A percentile compares a stretch with the other conserved stretches of the same genome.
Evolutionary conservation across 2,113 vertebrate species (phyloP).

Genomic region (Upupa epops): DNA sequence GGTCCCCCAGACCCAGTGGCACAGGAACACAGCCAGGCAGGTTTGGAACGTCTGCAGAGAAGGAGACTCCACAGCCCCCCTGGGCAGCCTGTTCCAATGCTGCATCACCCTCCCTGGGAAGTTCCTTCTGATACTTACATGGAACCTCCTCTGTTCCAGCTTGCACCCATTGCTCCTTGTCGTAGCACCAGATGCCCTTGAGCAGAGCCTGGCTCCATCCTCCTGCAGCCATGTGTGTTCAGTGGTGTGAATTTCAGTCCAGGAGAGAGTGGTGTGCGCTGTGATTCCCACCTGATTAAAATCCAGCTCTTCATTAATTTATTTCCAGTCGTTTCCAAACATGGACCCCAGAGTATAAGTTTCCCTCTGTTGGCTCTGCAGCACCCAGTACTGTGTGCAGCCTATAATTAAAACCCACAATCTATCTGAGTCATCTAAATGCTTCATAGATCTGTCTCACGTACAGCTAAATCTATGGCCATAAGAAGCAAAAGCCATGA

Average conservation of each 20-base stretch:
- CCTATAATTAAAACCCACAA: neutral
- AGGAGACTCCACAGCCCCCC: too few species aligned
- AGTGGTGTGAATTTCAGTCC: neutral
- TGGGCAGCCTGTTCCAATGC: too few species aligned
- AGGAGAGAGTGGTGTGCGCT: neutral
- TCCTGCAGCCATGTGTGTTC: neutral
- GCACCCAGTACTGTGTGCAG: neutral
- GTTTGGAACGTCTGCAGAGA: too few species aligned
- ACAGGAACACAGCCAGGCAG: too few species aligned
- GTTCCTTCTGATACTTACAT: too few species aligned
- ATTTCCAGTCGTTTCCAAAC: neutral
- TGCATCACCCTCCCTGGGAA: too few species aligned
- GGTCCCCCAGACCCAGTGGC: too few species aligned
- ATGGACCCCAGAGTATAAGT: neutral
- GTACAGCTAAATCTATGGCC: neutral
- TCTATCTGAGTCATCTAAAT: neutral
- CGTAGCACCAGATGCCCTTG: too few species aligned
- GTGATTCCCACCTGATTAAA: neutral
- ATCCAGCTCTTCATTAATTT: neutral
- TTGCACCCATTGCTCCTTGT: too few species aligned
- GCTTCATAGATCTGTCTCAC: neutral
- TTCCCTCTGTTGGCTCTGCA: neutral
- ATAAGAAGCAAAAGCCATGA: neutral
- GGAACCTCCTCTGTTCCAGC: too few species aligned
- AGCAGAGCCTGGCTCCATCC: too few species aligned